Conservation (phyloP, 2,797 vertebrate species). For the Oreonectes daqikongensis region DNA sequence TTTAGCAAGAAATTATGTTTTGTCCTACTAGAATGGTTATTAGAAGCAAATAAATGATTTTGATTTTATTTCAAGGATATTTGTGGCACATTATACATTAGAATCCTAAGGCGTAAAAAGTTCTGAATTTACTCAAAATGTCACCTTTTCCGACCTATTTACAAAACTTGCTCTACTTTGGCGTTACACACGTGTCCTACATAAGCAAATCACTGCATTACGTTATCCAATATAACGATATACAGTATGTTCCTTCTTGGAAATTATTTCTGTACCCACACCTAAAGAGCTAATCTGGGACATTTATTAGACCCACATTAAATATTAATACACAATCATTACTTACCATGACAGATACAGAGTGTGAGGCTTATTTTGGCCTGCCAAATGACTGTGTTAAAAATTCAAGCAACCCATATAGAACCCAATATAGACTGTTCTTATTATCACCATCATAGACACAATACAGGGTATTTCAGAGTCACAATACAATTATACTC, state of each 20-base stretch:
- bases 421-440: constrained; percentile 24
- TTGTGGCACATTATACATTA: constrained; percentile 5
- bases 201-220: too few relatives aligned
- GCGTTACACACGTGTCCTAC: too few relatives aligned
- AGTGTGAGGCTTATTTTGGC: constrained; percentile 20
- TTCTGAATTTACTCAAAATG: not conserved
- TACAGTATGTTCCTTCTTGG: not conserved
- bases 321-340: constrained; percentile 41
- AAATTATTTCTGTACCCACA: not conserved
- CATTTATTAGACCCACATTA: constrained; percentile 16
- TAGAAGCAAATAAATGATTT: not conserved
- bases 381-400: constrained; percentile 39
- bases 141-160: not conserved
- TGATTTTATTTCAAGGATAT: not conserved
- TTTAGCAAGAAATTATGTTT: not conserved
- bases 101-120: constrained; percentile 12
- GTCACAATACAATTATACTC: too few relatives aligned
- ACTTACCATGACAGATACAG: constrained; percentile 32
- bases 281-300: constrained; percentile 15
- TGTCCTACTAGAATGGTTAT: not conserved
- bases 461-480: not conserved
- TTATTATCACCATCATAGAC: constrained; percentile 14
- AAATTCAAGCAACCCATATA: constrained; percentile 28
- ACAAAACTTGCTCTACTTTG: not conserved
- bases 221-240: too few relatives aligned